Conservation (phyloP, 2,888 invertebrate species). For the Melinopterus prodromus region DNA sequence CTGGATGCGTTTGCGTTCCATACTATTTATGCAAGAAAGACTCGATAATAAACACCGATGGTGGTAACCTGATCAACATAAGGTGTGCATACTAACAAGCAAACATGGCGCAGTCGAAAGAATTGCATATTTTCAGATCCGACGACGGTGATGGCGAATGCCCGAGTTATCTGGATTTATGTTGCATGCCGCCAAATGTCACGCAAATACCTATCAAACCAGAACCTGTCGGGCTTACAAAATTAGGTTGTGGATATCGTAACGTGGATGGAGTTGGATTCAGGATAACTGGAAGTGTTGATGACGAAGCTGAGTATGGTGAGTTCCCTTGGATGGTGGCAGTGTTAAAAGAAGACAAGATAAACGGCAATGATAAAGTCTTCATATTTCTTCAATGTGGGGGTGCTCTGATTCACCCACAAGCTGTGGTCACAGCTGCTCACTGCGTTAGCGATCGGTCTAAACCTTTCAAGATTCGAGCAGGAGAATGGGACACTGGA, state of each 20-base stretch:
- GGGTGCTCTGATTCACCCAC: conserved; percentile 79
- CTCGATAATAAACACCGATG: conserved; percentile 74
- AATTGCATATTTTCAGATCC: background rate
- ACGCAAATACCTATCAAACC: conserved; percentile 49
- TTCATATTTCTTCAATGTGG: conserved; percentile 75
- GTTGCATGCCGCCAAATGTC: conserved; percentile 59
- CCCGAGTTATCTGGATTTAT: conserved; percentile 65
- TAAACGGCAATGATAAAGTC: conserved; percentile 62
- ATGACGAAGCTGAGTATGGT: conserved; percentile 76
- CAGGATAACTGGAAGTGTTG: conserved; percentile 67
- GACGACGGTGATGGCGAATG: conserved; percentile 55
- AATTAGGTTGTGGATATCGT: conserved; percentile 74
- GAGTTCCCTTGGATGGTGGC: conserved; percentile 90
- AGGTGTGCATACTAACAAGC: conserved; percentile 62
- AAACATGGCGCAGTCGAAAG: too few species aligned
- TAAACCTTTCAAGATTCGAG: conserved; percentile 63
- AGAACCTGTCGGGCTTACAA: conserved; percentile 53
- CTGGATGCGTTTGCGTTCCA: conserved; percentile 75
- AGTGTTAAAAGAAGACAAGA: conserved; percentile 66
- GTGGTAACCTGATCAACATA: conserved; percentile 78
- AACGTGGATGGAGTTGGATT: conserved; percentile 71
- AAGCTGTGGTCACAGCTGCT: conserved; percentile 81
- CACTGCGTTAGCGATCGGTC: conserved; percentile 71
- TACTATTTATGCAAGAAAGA: conserved; percentile 75
- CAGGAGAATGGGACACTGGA: conserved; percentile 87